Percentiles rank a stretch among this genome's conserved stretches.
Conservation (phyloP, 2,888 invertebrate genomes). For the Drosophila ustulata region DNA sequence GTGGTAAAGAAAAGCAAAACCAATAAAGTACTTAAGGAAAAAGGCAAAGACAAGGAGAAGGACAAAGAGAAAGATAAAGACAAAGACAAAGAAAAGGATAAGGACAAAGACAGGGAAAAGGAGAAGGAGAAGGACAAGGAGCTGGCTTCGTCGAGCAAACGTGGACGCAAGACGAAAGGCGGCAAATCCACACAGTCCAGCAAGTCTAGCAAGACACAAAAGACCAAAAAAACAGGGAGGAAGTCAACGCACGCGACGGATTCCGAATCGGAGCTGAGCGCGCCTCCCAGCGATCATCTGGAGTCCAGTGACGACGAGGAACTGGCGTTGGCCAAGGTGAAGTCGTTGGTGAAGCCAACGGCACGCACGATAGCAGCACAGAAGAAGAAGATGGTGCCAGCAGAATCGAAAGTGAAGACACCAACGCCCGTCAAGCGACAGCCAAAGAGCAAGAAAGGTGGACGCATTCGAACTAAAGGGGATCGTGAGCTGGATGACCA, state of each 20-base stretch:
- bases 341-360: slow-evolving; percentile 57
- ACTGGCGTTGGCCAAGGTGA: slow-evolving; percentile 58
- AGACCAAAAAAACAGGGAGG: slow-evolving; percentile 65
- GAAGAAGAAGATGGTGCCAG: slow-evolving; percentile 59
- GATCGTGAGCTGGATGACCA: slow-evolving; percentile 32
- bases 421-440: slow-evolving; percentile 59
- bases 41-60: slow-evolving; percentile 33
- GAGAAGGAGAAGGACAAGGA: slow-evolving; percentile 49
- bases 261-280: slow-evolving; percentile 59
- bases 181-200: slow-evolving; percentile 43
- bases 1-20: slow-evolving; percentile 58
- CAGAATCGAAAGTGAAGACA: slow-evolving; percentile 66
- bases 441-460: slow-evolving; percentile 53
- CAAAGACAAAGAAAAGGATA: slow-evolving; percentile 48
- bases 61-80: slow-evolving; percentile 49
- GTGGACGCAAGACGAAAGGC: slow-evolving; percentile 59
- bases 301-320: slow-evolving; percentile 72
- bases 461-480: slow-evolving; percentile 37
- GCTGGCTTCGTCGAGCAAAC: slow-evolving; percentile 39
- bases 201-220: slow-evolving; percentile 63
- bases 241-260: slow-evolving; percentile 58
- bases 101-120: slow-evolving; percentile 41
- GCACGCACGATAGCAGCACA: slow-evolving; percentile 73
- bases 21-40: slow-evolving; percentile 59
- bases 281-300: slow-evolving; percentile 36